Conservation (phyloP, 2,797 vertebrate species). For the Remorina albescens region DNA sequence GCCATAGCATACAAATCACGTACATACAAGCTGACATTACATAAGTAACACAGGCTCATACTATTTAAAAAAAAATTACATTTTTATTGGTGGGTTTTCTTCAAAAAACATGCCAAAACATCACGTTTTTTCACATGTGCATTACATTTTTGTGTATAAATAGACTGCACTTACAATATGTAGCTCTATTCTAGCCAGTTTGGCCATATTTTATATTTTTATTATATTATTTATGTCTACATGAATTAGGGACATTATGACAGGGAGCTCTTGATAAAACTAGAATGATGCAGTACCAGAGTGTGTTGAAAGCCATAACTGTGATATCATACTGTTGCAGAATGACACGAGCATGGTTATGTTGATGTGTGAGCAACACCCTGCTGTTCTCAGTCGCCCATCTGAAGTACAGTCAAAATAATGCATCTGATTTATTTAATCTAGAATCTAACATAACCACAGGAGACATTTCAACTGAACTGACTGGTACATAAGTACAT, state of each 20-base stretch:
- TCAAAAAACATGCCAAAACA: too few species aligned
- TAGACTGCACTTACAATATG: too few species aligned
- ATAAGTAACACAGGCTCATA: too few species aligned
- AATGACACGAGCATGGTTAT: neutral
- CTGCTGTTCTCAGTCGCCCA: neutral
- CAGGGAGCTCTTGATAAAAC: neutral
- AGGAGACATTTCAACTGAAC: neutral
- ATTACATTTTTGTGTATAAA: too few species aligned
- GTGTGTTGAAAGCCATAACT: neutral
- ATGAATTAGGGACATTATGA: neutral
- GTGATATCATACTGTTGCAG: neutral
- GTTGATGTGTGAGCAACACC: constrained; percentile 5
- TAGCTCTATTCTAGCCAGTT: too few species aligned
- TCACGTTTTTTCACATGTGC: too few species aligned
- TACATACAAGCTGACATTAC: too few species aligned
- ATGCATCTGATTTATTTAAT: neutral
- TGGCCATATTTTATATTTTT: too few species aligned
- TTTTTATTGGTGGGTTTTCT: too few species aligned
- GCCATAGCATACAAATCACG: too few species aligned
- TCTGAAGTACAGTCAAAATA: neutral
- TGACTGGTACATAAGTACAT: neutral
- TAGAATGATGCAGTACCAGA: neutral
- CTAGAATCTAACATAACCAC: neutral
- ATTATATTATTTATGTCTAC: neutral
- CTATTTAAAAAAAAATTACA: too few species aligned